Percentiles rank a stretch among this genome's conserved stretches.
phyloP scores from a whole-genome alignment of 2,888 invertebrate genomes.

The Eupithecia pulchellata region DNA sequence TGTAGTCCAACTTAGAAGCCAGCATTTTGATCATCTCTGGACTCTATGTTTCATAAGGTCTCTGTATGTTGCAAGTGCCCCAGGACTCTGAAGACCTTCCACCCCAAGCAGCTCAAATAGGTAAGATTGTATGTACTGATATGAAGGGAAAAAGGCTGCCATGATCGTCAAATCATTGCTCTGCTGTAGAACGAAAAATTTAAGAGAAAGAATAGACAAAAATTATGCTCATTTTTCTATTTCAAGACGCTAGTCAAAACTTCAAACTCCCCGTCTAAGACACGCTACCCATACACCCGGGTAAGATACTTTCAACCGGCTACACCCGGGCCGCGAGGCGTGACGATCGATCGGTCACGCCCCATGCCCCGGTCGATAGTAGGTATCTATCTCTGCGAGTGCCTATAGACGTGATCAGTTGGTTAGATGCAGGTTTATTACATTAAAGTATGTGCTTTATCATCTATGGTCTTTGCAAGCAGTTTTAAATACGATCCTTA shows the following conservation, averaged over 20 bases:
- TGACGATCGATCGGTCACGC: slow-evolving; percentile 78
- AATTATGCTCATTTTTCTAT: not conserved
- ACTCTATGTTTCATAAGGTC: no score
- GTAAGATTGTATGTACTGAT: no score
- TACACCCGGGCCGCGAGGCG: slow-evolving; percentile 61
- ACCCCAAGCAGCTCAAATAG: no score
- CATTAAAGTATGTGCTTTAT: not conserved
- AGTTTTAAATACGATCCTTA: not conserved
- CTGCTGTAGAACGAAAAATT: no score
- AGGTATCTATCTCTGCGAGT: slow-evolving; percentile 4
- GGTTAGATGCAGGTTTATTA: not conserved
- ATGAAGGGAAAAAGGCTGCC: no score
- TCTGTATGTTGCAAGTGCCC: no score
- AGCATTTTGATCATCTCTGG: no score
- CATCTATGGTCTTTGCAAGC: not conserved
- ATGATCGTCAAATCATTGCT: no score
- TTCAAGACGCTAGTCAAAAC: not conserved
- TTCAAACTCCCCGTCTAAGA: not conserved
- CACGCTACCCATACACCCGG: slow-evolving; percentile 7
- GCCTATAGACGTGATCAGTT: slow-evolving; percentile 1
- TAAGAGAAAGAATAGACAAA: no score
- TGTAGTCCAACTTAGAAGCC: no score
- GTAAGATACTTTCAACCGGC: slow-evolving; percentile 42
- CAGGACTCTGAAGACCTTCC: no score
- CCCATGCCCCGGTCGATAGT: slow-evolving; percentile 37